Percentiles rank a stretch among this genome's conserved stretches.
Evolutionary conservation across 2,888 invertebrate species (phyloP).

Genomic region (Blera fallax): DNA sequence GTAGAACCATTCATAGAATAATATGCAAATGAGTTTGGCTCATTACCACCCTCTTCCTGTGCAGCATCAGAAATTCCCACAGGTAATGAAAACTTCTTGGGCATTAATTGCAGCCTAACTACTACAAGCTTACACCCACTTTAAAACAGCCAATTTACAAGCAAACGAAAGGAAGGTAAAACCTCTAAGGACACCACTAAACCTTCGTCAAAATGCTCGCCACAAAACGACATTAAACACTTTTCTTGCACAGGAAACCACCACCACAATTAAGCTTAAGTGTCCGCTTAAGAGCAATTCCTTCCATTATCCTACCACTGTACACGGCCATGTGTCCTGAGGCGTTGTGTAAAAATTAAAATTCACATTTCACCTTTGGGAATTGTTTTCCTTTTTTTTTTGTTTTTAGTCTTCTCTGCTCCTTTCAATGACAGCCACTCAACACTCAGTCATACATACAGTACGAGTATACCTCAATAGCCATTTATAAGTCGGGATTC

Average conservation of each 20-base stretch:
- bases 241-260: not conserved
- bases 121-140: not conserved
- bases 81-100: slow-evolving; percentile 1
- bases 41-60: not conserved
- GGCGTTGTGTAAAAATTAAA: slow-evolving; percentile 23
- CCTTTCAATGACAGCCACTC: not conserved
- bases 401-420: not conserved
- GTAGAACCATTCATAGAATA: not conserved
- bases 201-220: slow-evolving; percentile 6
- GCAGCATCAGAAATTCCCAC: not conserved
- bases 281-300: slow-evolving; percentile 24
- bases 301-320: slow-evolving; percentile 12
- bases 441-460: not conserved
- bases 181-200: not conserved
- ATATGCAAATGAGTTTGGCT: not conserved
- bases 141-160: slow-evolving; percentile 13
- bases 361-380: slow-evolving; percentile 36
- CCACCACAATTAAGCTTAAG: slow-evolving; percentile 4
- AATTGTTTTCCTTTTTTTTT: slow-evolving; percentile 6
- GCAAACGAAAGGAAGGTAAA: not conserved
- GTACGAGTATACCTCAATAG: slow-evolving; percentile 1
- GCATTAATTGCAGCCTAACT: not conserved
- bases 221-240: not conserved
- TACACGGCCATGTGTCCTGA: slow-evolving; percentile 14
- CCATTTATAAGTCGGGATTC: slow-evolving; percentile 49